Base-by-base conservation (phyloP, 2,797 vertebrate genomes). In the Melanogrammus aeglefinus region DNA sequence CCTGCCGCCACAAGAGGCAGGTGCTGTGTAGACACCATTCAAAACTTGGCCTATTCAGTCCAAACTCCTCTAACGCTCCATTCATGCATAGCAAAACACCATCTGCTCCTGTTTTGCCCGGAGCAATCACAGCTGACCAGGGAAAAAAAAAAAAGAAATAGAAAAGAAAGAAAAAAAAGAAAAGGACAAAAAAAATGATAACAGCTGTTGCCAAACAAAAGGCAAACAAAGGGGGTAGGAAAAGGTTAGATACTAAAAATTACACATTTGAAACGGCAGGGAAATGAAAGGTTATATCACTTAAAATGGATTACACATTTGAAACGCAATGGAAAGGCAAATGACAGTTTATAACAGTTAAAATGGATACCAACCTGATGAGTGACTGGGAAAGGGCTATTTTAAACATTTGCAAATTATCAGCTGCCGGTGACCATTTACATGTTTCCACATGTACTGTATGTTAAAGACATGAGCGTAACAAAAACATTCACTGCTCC, bases 41-140 rank as follows among this genome's bases (percentile, higher is more conserved):
- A 99, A 92, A 96, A 96, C 95, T 95, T 94, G 95, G 96, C 96
- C 97, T 99, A 99, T 99, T 99, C 96, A 99, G 94, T 95, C 95
- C 94, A 94, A 93, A 96, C 95, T 96, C 96, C 95, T 96, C 96
- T 96, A 96, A 96, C 96, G 95, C 94, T 95, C 96, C 96, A 99
- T 99, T 99, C 98, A 99, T 98, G 97, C 97, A 98, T 97, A 97
- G 97, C 97, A 98, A 99, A 99, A 98, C 97, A 98, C 98, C 98
- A 99, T 99, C 97, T 99, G 97, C 96, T 98, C 96, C 96, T 98
- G 97, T 98, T 99, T 97, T 97, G 96, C 98, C 97, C 96, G 93
- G 95, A 97, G 97, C 97, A 97, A 98, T 97, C 97, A 98, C 98
- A 99, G 97, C 97, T 99, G 97, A 99, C 98, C 97, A 96, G 95